A percentile compares a stretch with the other conserved stretches of the same genome.
These are phyloP conservation scores for Diadophis punctatus DNA, from an alignment of 2,113 vertebrate species.

Conservation along the genomic window DNA sequence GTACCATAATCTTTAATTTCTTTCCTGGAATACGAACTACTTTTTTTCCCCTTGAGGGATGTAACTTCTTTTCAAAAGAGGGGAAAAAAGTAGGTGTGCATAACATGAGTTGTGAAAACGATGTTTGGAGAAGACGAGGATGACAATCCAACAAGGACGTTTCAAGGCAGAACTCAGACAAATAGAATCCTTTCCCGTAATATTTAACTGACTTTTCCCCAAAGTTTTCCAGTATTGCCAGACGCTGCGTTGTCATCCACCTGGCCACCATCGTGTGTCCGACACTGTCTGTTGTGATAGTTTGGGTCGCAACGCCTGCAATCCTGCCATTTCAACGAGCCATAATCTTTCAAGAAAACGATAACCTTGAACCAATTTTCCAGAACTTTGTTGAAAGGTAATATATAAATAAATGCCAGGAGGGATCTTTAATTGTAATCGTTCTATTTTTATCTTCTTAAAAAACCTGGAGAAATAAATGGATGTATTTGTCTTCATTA, in stretches of 20 bases:
- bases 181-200: neutral
- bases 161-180: neutral
- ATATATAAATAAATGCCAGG: slow-evolving; percentile 52
- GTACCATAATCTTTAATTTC: too few relatives aligned
- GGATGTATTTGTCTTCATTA: slow-evolving; percentile 63
- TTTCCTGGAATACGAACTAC: too few relatives aligned
- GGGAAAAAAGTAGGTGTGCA: neutral
- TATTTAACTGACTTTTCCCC: neutral
- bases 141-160: neutral
- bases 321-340: neutral
- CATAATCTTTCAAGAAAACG: slow-evolving; percentile 39
- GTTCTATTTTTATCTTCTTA: slow-evolving; percentile 53
- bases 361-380: slow-evolving; percentile 36
- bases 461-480: slow-evolving; percentile 60
- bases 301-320: neutral
- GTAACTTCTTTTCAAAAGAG: too few relatives aligned
- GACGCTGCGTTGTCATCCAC: neutral
- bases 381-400: slow-evolving; percentile 48
- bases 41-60: too few relatives aligned
- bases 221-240: neutral
- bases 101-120: neutral
- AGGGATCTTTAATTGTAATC: slow-evolving; percentile 53
- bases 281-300: too few relatives aligned
- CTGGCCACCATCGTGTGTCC: neutral
- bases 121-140: neutral